Base-by-base conservation (phyloP, 1,140 invertebrate species). In the Bombus terrestris region DNA sequence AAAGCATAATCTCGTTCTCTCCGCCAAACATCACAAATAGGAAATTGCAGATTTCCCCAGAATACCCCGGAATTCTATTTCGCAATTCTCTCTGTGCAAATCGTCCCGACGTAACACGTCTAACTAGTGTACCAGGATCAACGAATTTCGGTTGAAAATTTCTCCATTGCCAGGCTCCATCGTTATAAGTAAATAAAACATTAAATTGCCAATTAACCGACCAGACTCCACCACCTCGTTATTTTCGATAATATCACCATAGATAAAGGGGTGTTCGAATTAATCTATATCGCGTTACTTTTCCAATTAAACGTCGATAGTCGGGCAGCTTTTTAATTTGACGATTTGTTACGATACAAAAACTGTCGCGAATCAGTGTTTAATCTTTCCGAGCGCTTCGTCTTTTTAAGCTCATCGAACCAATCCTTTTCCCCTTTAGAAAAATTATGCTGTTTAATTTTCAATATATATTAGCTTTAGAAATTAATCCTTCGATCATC, bases 151-250 rank as follows among this genome's bases (percentile, higher is more conserved):
- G 28, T 18, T 25, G 69, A 47, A 68, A 47, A 64, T 79, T 18
- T 32, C 39, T 43, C 22, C 68, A 28, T 39, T 25, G 32, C 5
- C 15, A 59, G 47, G 22, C 43, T 35, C 22, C 37, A 6, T 82
- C 39, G 71, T 74, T 64, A 28, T 10, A 62, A 64, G 9, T 82
- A 82, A 74, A 75, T 35, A 64, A 79, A 82, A 74, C 64, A 64
- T 82, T 75, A 64, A 82, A 82, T 75, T 74, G 80, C 39, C 71
- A 82, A 82, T 82, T 82, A 82, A 32, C 39, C n/a, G 15, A 32
- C 71, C 25, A 25, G 35, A 9, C 35, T 32, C 69, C 25, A 12
- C 39, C 71, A 15, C 37, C 39, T 73, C 53, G 69, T 81, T 81
- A 81, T 73, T 59, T 73, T 41, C 37, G 39, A 62, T 28, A 28